phyloP scores from a whole-genome alignment of 2,113 vertebrate species.

The Vimba vimba region DNA sequence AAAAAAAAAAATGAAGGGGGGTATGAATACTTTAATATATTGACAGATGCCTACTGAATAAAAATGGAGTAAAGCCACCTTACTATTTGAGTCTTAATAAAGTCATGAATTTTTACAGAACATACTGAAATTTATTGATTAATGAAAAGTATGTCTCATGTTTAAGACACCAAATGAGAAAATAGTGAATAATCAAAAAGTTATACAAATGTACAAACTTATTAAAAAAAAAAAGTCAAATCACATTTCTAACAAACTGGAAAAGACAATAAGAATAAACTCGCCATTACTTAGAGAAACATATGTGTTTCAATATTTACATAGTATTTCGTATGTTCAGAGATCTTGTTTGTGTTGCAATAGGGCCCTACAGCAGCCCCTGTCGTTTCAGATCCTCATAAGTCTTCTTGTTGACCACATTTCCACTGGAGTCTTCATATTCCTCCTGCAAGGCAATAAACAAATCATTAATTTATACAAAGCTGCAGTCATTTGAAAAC shows the following conservation, averaged over 20 bases:
- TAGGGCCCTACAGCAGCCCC: conserved; percentile 83
- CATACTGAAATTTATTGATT: conserved; percentile 68
- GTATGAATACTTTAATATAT: neutral
- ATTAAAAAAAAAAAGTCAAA: conserved; percentile 53
- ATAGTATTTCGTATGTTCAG: neutral
- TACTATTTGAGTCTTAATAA: neutral
- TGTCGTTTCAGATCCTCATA: conserved; percentile 98
- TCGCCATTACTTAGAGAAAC: neutral
- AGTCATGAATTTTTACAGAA: conserved; percentile 41
- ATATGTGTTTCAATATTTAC: neutral
- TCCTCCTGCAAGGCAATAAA: conserved; percentile 82
- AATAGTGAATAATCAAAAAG: neutral
- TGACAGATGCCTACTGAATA: neutral
- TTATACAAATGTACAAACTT: conserved; percentile 62
- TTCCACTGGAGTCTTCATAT: conserved; percentile 97
- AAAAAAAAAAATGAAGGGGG: neutral
- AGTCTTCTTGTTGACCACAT: conserved; percentile 98
- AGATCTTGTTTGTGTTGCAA: neutral
- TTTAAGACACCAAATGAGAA: conserved; percentile 46
- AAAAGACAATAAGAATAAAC: conserved; percentile 26
- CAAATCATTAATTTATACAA: no score
- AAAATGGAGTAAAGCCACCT: neutral
- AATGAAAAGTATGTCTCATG: conserved; percentile 45
- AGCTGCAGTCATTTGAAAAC: neutral
- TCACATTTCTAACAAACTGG: neutral